Base-by-base conservation (phyloP, 2,888 invertebrate species). In the Drosophila recens region DNA sequence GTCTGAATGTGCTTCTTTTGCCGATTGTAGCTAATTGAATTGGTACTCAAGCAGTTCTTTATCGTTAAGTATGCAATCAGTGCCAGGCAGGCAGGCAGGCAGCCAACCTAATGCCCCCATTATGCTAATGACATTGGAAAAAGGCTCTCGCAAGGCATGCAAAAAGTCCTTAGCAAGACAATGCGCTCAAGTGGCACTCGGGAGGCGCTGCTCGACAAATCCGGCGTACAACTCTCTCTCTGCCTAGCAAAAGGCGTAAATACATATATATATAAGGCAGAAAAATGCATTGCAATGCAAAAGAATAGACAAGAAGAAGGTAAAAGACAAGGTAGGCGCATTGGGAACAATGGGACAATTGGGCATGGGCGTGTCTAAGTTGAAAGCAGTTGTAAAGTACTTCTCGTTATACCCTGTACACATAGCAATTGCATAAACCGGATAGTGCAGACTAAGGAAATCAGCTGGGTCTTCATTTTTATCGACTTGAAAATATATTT, bases 71-170 rank as follows among this genome's bases (percentile, higher is more conserved):
- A 83, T 75, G 82, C 82, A 83, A 86, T 83, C 82, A 83, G 79
- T 73, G 64, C 45, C 62, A 72, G 42, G 46, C 52, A 63, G n/a
- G n/a, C n/a, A n/a, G 73, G 2, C 63, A 48, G 42, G 8, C 46
- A 15, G 27, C 5, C 72, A 81, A 85, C 87, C 89, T 87, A 87
- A 85, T 89, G 87, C 76, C 89, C 89, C 89, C 85, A 84, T 84
- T 84, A 84, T 89, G 84, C 85, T 85, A 84, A 84, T 84, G 89
- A 85, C 87, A 89, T 82, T 85, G 84, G 72, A 72, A 81, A 71
- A 71, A 71, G 68, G 69, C 70, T 48, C 48, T 51, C 51, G 67
- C 67, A 67, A 67, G 69, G 15, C 61, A 66, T 71, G 83, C 86
- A 65, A 66, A 65, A 66, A 82, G 65, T 65, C 63, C 59, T 69